Evolutionary conservation across 2,797 vertebrate species (phyloP).

Genomic region (Buceros bicornis): DNA sequence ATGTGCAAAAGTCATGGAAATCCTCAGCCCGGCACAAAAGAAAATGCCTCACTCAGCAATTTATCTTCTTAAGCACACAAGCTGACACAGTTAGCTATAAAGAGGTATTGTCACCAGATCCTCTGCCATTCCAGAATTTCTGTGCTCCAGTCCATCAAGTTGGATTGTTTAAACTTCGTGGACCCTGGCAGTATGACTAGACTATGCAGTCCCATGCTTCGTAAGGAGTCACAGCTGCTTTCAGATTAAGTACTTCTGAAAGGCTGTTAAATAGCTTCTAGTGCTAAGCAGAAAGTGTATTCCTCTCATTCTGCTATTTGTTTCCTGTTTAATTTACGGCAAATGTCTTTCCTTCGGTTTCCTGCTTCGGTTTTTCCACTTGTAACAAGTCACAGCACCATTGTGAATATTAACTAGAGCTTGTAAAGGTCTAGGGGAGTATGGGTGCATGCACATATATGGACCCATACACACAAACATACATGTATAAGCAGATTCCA

Average conservation of each 20-base stretch:
- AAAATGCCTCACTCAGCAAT: background rate
- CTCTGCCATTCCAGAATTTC: background rate
- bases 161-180: background rate
- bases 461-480: fast-evolving
- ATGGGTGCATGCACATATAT: background rate
- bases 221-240: background rate
- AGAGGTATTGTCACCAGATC: background rate
- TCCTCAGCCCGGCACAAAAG: background rate
- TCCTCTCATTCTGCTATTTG: background rate
- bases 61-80: background rate
- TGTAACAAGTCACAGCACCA: background rate
- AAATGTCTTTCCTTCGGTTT: background rate
- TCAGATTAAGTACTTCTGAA: background rate
- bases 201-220: background rate
- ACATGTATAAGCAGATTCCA: background rate
- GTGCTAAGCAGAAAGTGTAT: background rate
- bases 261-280: background rate
- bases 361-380: background rate
- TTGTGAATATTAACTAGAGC: background rate
- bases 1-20: background rate
- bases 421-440: background rate
- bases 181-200: background rate
- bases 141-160: background rate
- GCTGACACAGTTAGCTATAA: background rate
- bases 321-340: background rate